Percentiles rank a stretch among this genome's conserved stretches.
Conservation (phyloP, 2,888 invertebrate species). For the Hydriomena furcata region DNA sequence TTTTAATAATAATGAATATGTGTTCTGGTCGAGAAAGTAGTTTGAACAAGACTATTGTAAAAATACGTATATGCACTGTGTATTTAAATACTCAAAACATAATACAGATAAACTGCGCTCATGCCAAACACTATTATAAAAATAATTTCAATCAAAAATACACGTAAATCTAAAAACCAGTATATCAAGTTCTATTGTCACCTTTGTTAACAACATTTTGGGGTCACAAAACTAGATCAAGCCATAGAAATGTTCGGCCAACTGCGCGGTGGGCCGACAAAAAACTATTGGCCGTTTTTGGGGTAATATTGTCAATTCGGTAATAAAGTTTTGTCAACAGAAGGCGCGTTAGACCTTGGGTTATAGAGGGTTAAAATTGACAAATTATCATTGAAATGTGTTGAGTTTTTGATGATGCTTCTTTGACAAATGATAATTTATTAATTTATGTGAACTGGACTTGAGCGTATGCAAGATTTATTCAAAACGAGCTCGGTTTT, state of each 20-base stretch:
- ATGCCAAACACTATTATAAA: constrained; percentile 31
- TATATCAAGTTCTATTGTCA: constrained; percentile 68
- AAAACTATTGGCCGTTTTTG: constrained; percentile 67
- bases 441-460: too few relatives aligned
- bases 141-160: constrained; percentile 32
- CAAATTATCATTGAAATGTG: constrained; percentile 69
- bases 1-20: too few relatives aligned
- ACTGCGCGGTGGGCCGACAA: constrained; percentile 67
- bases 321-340: constrained; percentile 83
- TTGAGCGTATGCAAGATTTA: too few relatives aligned
- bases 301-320: constrained; percentile 81
- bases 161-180: constrained; percentile 58
- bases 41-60: too few relatives aligned
- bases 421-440: constrained; percentile 26
- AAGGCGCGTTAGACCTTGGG: constrained; percentile 62
- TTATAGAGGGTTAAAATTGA: constrained; percentile 71
- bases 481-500: too few relatives aligned
- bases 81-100: constrained; percentile 3
- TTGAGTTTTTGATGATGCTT: constrained; percentile 39
- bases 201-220: constrained; percentile 53
- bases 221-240: constrained; percentile 79
- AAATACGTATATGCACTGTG: too few relatives aligned
- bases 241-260: constrained; percentile 55
- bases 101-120: not conserved
- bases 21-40: too few relatives aligned